These are phyloP conservation scores for Vireo griseus DNA, from an alignment of 2,797 vertebrate species.

Conservation along the genomic window DNA sequence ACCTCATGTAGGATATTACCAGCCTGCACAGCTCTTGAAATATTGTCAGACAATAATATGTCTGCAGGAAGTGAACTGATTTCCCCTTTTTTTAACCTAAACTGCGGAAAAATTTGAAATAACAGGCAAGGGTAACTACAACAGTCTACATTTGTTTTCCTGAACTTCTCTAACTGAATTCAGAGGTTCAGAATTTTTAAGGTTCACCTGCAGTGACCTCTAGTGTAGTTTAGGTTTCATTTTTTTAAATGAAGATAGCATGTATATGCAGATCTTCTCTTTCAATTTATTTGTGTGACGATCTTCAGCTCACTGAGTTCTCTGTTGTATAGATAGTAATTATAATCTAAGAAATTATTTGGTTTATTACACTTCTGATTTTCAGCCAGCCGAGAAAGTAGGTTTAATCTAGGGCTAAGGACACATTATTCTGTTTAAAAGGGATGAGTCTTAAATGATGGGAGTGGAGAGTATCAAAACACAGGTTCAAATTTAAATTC, in stretches of 20 bases:
- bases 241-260: background rate
- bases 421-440: background rate
- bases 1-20: background rate
- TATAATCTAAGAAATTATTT: background rate
- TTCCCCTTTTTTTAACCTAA: background rate
- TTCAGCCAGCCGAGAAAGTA: background rate
- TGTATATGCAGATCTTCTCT: background rate
- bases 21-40: background rate
- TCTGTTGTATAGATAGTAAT: background rate
- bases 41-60: background rate
- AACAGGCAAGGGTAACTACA: background rate
- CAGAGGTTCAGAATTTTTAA: background rate
- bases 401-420: background rate
- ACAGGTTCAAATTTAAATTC: background rate
- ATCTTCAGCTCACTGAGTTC: background rate
- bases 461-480: background rate
- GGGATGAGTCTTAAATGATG: background rate
- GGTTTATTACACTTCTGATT: background rate
- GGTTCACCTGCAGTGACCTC: background rate
- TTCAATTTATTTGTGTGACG: background rate
- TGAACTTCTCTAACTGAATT: background rate
- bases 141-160: background rate
- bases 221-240: background rate
- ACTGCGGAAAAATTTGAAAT: background rate
- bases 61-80: background rate